These are phyloP conservation scores for Leiothrix lutea DNA, from an alignment of 2,113 vertebrate genomes.

Conservation along the genomic window DNA sequence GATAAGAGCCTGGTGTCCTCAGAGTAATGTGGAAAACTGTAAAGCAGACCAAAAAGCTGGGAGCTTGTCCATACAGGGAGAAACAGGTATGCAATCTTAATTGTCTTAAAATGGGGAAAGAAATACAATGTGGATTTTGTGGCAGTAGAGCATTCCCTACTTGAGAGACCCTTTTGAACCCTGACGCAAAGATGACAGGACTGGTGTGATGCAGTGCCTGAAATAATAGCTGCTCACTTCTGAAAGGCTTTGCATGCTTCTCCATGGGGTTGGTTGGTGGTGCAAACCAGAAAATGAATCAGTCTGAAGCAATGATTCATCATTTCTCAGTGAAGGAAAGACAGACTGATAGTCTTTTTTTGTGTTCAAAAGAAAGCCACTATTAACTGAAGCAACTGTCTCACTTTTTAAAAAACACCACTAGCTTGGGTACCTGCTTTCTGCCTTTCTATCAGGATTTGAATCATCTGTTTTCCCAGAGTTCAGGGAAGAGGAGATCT, in stretches of 20 bases:
- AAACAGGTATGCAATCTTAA: constrained; percentile 58
- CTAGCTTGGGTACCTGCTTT: neutral
- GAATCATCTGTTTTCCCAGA: neutral
- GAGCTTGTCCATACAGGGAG: constrained; percentile 52
- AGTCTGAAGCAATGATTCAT: neutral
- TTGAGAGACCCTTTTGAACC: neutral
- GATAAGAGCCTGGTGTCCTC: constrained; percentile 77
- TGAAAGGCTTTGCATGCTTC: neutral
- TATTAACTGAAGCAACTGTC: neutral
- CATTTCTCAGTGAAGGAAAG: neutral
- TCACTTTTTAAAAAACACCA: neutral
- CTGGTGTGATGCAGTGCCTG: neutral
- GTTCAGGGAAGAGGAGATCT: neutral
- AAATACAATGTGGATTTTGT: neutral
- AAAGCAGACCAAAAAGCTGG: constrained; percentile 58
- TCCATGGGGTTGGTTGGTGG: neutral
- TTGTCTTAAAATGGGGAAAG: neutral
- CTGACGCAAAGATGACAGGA: fast-evolving
- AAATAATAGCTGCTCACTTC: neutral
- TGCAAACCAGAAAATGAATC: neutral
- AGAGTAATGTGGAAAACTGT: constrained; percentile 71
- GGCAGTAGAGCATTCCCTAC: neutral
- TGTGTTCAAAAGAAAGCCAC: neutral
- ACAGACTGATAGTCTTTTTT: neutral
- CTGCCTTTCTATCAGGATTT: neutral